A percentile compares a stretch with the other conserved stretches of the same genome.
Conservation (phyloP, 1,140 invertebrate species). For the Pseudachorutes palmiensis region DNA sequence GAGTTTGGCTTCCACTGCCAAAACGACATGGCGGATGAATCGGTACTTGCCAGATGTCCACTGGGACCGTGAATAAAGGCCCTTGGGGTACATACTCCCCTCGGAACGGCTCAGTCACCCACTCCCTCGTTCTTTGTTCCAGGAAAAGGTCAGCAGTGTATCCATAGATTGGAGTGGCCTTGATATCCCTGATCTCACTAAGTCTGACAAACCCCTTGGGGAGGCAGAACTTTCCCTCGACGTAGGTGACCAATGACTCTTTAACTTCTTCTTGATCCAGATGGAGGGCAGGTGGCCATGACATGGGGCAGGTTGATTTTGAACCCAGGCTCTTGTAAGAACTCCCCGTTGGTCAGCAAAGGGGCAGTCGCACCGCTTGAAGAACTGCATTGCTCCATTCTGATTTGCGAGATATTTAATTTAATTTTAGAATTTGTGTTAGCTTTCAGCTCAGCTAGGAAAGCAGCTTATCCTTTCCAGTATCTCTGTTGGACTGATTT, state of each 20-base stretch:
- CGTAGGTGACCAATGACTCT: background rate
- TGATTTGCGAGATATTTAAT: too few species aligned
- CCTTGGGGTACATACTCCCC: background rate
- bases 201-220: background rate
- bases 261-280: background rate
- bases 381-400: too few species aligned
- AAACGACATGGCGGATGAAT: background rate
- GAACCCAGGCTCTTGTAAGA: too few species aligned
- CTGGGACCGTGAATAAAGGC: background rate
- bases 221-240: background rate
- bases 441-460: too few species aligned
- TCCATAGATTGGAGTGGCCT: background rate
- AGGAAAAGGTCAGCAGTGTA: background rate
- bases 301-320: background rate
- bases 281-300: background rate
- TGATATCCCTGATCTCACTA: background rate
- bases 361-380: too few species aligned
- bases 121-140: background rate
- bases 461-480: too few species aligned
- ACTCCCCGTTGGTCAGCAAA: too few species aligned
- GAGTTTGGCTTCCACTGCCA: background rate
- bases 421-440: too few species aligned
- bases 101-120: background rate
- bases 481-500: too few species aligned
- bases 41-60: background rate